Base-by-base conservation (phyloP, 1,140 invertebrate species). In the Plutomurus gul region DNA sequence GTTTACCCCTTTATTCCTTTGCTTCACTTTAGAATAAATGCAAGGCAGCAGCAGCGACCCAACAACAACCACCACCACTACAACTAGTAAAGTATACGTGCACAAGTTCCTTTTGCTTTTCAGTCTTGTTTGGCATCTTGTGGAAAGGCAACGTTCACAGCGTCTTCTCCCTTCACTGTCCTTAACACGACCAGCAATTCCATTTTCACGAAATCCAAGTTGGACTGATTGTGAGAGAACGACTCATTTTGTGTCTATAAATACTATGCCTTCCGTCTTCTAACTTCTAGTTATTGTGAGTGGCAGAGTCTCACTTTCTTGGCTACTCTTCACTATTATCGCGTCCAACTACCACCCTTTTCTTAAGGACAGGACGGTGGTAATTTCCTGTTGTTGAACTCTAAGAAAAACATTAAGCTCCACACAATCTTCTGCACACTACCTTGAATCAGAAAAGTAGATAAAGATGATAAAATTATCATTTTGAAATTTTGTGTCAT, bases 101-200 rank as follows among this genome's bases (percentile, higher is more conserved):
- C 20, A 36, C 30, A 56, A 22, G 27, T 36, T 60, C 56, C 27
- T 65, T 65, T 33, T n/a, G 30, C 27, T 65, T 65, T 65, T 65
- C 56, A 65, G 56, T 65, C 56, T 65, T 65, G 27, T 65, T 65
- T 65, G 56, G 56, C 56, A 65, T 65, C 56, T 65, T 11, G 13
- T 65, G 27, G 27, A 33, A 65, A 65, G 56, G 27, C 56, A 65
- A 65, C 56, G 56, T 65, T 47, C 27, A 13, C 10, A 36, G 18
- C 56, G 27, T 65, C 56, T 65, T n/a, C 30, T 60, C 30, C n/a
- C 18, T 22, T 56, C 10, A 1, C 51, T 18, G 46, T 20, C 18
- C 13, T 7, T 49, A 3, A n/a, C n/a, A n/a, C n/a, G n/a, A n/a
- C n/a, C n/a, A n/a, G n/a, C n/a, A n/a, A 49, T 49, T 49, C 16